Conservation (phyloP, 2,888 invertebrate genomes). For the Caenorhabditis sp. region DNA sequence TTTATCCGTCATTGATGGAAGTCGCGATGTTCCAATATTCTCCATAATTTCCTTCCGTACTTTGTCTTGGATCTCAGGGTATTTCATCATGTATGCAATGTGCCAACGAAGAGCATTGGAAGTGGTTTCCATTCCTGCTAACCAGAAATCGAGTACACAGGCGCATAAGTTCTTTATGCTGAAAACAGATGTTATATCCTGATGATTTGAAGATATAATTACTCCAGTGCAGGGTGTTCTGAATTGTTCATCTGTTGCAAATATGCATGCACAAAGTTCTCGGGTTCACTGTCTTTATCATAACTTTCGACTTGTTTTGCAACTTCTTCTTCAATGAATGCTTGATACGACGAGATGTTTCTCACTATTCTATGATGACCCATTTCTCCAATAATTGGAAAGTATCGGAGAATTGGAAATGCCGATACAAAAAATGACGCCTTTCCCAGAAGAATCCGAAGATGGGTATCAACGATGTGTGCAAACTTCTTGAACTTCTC, state of each 20-base stretch:
- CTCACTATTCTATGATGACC: constrained; percentile 29
- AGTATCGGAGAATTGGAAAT: constrained; percentile 36
- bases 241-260: constrained; percentile 44
- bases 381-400: constrained; percentile 58
- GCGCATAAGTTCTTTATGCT: constrained; percentile 41
- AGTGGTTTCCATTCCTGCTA: constrained; percentile 77
- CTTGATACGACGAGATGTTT: constrained; percentile 43
- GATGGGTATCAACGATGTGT: constrained; percentile 29
- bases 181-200: no score
- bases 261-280: constrained; percentile 65
- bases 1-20: constrained; percentile 65
- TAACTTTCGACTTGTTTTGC: constrained; percentile 40
- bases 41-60: constrained; percentile 62
- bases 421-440: constrained; percentile 17
- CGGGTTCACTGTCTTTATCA: constrained; percentile 49
- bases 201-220: background rate
- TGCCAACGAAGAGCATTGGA: constrained; percentile 71
- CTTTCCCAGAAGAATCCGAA: constrained; percentile 21
- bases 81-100: constrained; percentile 58
- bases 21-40: constrained; percentile 61
- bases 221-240: constrained; percentile 37
- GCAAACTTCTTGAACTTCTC: constrained; percentile 62
- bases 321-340: constrained; percentile 42
- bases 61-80: constrained; percentile 50
- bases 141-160: constrained; percentile 65